These are phyloP conservation scores for Yponomeuta sedellus DNA, from an alignment of 2,888 invertebrate genomes.

Conservation along the genomic window DNA sequence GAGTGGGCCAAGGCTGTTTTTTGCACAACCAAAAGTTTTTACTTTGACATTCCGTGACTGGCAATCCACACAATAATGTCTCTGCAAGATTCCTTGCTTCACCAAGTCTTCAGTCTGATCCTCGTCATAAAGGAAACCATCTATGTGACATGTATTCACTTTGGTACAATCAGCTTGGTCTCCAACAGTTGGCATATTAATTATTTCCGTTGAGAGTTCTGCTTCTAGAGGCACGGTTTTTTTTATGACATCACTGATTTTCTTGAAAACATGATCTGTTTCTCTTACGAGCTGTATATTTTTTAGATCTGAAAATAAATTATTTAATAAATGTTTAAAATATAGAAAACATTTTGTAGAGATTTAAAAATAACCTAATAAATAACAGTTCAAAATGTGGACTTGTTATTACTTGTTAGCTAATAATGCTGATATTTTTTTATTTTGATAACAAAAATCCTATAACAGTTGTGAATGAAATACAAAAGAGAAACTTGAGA, in stretches of 20 bases:
- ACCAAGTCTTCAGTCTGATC: slow-evolving; percentile 70
- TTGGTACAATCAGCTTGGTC: slow-evolving; percentile 73
- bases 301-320: slow-evolving; percentile 44
- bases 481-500: too few species aligned
- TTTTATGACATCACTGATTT: slow-evolving; percentile 52
- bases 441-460: too few species aligned
- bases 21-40: slow-evolving; percentile 15
- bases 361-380: too few species aligned
- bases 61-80: slow-evolving; percentile 56
- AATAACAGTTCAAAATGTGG: too few species aligned
- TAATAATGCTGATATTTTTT: too few species aligned
- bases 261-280: slow-evolving; percentile 42
- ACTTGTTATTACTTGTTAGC: too few species aligned
- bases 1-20: too few species aligned
- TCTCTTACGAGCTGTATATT: slow-evolving; percentile 37
- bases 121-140: slow-evolving; percentile 83
- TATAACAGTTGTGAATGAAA: too few species aligned
- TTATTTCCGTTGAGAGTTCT: slow-evolving; percentile 56
- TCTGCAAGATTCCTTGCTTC: slow-evolving; percentile 47
- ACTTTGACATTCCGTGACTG: slow-evolving; percentile 54
- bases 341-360: too few species aligned
- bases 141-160: slow-evolving; percentile 77
- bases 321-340: too few species aligned
- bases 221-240: slow-evolving; percentile 55
- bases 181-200: slow-evolving; percentile 55